phyloP scores from a whole-genome alignment of 2,888 invertebrate genomes.

The Agriopis aurantiaria region DNA sequence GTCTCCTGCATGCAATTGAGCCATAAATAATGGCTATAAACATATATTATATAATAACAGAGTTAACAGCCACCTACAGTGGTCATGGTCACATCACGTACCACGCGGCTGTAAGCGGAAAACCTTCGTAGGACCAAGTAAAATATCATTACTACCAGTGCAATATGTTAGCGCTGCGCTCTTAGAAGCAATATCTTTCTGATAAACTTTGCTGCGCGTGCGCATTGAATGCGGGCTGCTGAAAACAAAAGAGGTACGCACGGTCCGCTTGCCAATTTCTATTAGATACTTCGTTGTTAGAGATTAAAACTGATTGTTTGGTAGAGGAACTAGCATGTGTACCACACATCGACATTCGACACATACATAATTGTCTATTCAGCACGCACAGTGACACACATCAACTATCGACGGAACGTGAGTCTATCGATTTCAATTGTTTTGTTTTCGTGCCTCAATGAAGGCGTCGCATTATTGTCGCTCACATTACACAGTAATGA shows the following conservation, averaged over 20 bases:
- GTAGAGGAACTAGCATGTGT: neutral
- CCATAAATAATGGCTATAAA: conserved; percentile 12
- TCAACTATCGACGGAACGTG: conserved; percentile 33
- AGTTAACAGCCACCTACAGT: conserved; percentile 17
- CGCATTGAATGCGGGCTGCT: neutral
- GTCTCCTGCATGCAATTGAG: conserved; percentile 13
- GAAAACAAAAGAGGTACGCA: neutral
- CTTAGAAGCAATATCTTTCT: neutral
- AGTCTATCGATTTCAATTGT: conserved; percentile 49
- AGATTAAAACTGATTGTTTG: neutral
- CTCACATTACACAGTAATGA: conserved; percentile 13
- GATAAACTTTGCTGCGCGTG: neutral
- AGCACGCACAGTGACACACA: conserved; percentile 22
- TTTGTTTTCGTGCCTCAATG: conserved; percentile 46
- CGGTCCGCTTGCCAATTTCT: neutral
- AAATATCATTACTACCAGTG: too few relatives aligned
- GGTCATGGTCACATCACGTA: neutral
- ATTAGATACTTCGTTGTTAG: neutral
- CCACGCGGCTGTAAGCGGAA: neutral
- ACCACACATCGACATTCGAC: conserved; percentile 3
- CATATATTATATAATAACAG: conserved; percentile 6
- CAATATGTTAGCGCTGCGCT: too few relatives aligned
- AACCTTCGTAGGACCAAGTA: too few relatives aligned
- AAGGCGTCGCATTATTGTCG: conserved; percentile 28
- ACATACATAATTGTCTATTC: conserved; percentile 17